Percentiles rank a stretch among this genome's conserved stretches.
Evolutionary conservation across 2,797 vertebrate species (phyloP).

Genomic region (Avahi laniger): DNA sequence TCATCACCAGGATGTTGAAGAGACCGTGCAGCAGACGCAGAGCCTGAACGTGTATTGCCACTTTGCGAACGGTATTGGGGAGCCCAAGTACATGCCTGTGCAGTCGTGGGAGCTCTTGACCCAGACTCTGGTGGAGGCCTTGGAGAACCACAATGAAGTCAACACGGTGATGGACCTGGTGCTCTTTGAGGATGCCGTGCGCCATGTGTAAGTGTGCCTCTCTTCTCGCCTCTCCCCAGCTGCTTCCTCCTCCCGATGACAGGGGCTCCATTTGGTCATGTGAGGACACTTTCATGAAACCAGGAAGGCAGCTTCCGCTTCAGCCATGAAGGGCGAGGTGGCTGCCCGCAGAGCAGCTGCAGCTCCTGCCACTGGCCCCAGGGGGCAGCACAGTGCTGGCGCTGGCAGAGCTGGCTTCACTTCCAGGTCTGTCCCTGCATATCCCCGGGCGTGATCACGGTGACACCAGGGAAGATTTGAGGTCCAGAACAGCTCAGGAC

Average conservation of each 20-base stretch:
- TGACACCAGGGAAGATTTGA: neutral
- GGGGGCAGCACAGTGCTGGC: neutral
- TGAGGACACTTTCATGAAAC: neutral
- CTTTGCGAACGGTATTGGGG: conserved; percentile 90
- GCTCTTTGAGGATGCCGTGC: conserved; percentile 96
- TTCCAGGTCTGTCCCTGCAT: neutral
- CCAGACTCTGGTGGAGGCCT: conserved; percentile 90
- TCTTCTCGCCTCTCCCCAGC: neutral
- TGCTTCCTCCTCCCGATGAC: neutral
- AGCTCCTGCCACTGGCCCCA: neutral
- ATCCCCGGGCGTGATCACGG: neutral
- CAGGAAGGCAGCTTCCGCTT: neutral
- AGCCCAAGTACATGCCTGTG: conserved; percentile 91
- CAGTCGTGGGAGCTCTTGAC: conserved; percentile 91
- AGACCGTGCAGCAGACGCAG: conserved; percentile 85
- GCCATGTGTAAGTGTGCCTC: conserved; percentile 90
- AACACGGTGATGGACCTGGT: conserved; percentile 93
- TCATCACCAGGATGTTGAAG: conserved; percentile 87
- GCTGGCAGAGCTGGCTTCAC: neutral
- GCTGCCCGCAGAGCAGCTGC: too few relatives aligned
- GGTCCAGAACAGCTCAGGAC: neutral
- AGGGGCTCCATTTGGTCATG: neutral
- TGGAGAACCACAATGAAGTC: conserved; percentile 94
- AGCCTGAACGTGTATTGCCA: conserved; percentile 93
- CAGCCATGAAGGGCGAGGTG: neutral